Percentiles rank a stretch among this genome's conserved stretches.
Conservation (phyloP, 2,113 vertebrate genomes). For the Dolichallabes microphthalmus region DNA sequence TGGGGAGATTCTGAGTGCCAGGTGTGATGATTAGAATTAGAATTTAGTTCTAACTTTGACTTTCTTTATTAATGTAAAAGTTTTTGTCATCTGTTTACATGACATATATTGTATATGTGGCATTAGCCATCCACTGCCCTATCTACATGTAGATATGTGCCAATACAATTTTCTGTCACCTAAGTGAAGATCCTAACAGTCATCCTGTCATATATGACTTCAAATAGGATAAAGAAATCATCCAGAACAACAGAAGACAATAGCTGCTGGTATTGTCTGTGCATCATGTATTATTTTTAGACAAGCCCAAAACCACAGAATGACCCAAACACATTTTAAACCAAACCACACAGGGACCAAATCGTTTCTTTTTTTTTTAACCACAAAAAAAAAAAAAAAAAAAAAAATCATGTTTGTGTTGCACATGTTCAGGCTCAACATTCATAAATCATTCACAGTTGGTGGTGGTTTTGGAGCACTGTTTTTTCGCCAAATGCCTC, state of each 20-base stretch:
- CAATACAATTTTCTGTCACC: background rate
- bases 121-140: background rate
- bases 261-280: conserved; percentile 1
- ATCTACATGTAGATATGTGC: background rate
- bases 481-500: background rate
- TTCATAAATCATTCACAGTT: background rate
- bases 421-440: background rate
- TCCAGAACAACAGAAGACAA: conserved; percentile 29
- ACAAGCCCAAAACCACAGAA: background rate
- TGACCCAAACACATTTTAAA: background rate
- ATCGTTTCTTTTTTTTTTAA: background rate
- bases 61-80: background rate
- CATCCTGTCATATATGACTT: conserved; percentile 28
- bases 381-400: no score
- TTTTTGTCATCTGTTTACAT: background rate
- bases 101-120: background rate
- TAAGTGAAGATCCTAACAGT: conserved; percentile 6
- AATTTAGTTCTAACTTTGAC: no score
- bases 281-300: background rate
- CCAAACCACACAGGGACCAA: background rate
- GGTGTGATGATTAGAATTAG: background rate
- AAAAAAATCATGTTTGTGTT: background rate
- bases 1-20: background rate
- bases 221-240: background rate
- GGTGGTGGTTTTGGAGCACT: background rate